phyloP scores from a whole-genome alignment of 2,797 vertebrate species.

The Podarcis siculus region DNA sequence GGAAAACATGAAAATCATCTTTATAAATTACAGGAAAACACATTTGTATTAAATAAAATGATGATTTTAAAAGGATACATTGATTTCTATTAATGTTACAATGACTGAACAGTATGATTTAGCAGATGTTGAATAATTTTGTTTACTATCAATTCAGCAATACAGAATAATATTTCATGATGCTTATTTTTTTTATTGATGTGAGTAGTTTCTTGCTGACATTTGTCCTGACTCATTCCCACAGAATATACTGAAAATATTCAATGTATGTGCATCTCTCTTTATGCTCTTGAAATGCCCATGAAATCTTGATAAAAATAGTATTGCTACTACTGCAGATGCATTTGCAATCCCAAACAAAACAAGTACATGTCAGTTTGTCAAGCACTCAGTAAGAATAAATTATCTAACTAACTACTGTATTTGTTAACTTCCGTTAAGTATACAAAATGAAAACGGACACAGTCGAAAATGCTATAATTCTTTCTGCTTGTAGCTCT shows the following conservation, averaged over 20 bases:
- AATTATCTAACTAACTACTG: not conserved
- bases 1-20: conserved; percentile 33
- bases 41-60: conserved; percentile 44
- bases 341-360: not conserved
- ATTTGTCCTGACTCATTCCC: not conserved
- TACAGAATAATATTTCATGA: not conserved
- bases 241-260: not conserved
- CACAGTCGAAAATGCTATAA: not conserved
- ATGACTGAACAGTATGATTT: not conserved
- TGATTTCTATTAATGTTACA: conserved; percentile 31
- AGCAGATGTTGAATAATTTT: not conserved
- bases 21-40: conserved; percentile 39
- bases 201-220: not conserved
- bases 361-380: not conserved
- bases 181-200: not conserved
- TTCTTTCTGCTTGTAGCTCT: not conserved
- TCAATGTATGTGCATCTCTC: not conserved
- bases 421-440: not conserved
- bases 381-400: not conserved
- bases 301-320: not conserved
- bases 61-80: conserved; percentile 3
- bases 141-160: not conserved
- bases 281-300: not conserved
- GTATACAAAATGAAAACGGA: not conserved
- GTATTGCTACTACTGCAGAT: not conserved